phyloP scores from a whole-genome alignment of 2,888 invertebrate genomes.

The Sussaba pulchella region DNA sequence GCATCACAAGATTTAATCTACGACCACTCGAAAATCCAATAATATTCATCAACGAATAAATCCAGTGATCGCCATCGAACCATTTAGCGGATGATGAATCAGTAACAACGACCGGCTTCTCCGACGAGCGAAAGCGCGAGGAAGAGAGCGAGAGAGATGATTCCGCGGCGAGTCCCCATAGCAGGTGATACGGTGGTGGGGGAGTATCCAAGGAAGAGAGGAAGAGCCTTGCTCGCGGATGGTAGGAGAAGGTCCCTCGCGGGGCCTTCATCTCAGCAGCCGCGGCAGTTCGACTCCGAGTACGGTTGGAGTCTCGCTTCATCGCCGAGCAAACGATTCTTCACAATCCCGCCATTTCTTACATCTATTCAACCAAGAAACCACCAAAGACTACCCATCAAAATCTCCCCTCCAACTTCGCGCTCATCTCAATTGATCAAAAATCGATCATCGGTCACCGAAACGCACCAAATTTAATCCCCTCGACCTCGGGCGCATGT shows the following conservation, averaged over 20 bases:
- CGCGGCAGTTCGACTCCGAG: slow-evolving; percentile 72
- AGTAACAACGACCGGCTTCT: no score
- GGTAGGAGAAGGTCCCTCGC: slow-evolving; percentile 64
- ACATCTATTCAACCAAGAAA: background rate
- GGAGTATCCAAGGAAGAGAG: slow-evolving; percentile 64
- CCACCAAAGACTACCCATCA: slow-evolving; percentile 5
- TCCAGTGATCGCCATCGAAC: no score
- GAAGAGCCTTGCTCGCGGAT: slow-evolving; percentile 34
- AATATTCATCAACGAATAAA: no score
- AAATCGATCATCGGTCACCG: background rate
- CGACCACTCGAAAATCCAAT: no score
- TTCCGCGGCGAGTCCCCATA: slow-evolving; percentile 49
- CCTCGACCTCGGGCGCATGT: background rate
- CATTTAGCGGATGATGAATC: no score
- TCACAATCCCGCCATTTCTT: background rate
- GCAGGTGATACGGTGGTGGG: slow-evolving; percentile 65
- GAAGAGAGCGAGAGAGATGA: slow-evolving; percentile 26
- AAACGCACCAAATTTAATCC: background rate
- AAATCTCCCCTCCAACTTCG: slow-evolving; percentile 15
- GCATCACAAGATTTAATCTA: no score
- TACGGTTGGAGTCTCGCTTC: slow-evolving; percentile 74
- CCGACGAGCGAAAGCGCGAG: slow-evolving; percentile 19
- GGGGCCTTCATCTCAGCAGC: slow-evolving; percentile 76
- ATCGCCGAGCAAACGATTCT: slow-evolving; percentile 68
- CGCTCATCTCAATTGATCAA: background rate